phyloP scores from a whole-genome alignment of 1,140 invertebrate species.

The Ephestia elutella region DNA sequence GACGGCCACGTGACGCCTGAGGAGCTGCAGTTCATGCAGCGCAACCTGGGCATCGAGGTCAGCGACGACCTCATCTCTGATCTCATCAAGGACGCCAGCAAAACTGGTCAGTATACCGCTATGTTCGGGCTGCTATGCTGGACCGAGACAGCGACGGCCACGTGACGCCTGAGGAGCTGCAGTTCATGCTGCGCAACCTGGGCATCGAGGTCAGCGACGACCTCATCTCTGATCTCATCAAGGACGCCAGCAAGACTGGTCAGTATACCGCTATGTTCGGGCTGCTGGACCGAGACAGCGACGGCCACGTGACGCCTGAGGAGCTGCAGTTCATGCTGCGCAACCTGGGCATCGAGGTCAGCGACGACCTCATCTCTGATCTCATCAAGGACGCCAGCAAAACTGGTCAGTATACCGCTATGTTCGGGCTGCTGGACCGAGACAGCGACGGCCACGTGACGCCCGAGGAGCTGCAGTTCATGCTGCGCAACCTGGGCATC shows the following conservation, averaged over 20 bases:
- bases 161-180: slow-evolving; percentile 81
- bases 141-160: slow-evolving; percentile 84
- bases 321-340: slow-evolving; percentile 85
- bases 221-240: slow-evolving; percentile 80
- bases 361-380: slow-evolving; percentile 80
- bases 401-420: slow-evolving; percentile 49
- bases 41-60: slow-evolving; percentile 82
- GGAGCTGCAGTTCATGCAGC: slow-evolving; percentile 84
- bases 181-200: slow-evolving; percentile 83
- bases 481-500: too few species aligned
- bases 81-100: slow-evolving; percentile 81
- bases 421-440: too few species aligned
- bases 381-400: slow-evolving; percentile 82
- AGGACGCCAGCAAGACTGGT: slow-evolving; percentile 79
- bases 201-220: slow-evolving; percentile 83
- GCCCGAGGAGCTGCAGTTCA: too few species aligned
- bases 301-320: slow-evolving; percentile 81
- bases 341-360: slow-evolving; percentile 82
- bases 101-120: slow-evolving; percentile 64
- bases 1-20: slow-evolving; percentile 82
- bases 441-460: too few species aligned
- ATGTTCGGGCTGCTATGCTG: slow-evolving; percentile 79
- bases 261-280: slow-evolving; percentile 67
- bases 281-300: slow-evolving; percentile 82
- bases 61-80: slow-evolving; percentile 81